phyloP scores from a whole-genome alignment of 2,113 vertebrate genomes.

The Ciconia boyciana region DNA sequence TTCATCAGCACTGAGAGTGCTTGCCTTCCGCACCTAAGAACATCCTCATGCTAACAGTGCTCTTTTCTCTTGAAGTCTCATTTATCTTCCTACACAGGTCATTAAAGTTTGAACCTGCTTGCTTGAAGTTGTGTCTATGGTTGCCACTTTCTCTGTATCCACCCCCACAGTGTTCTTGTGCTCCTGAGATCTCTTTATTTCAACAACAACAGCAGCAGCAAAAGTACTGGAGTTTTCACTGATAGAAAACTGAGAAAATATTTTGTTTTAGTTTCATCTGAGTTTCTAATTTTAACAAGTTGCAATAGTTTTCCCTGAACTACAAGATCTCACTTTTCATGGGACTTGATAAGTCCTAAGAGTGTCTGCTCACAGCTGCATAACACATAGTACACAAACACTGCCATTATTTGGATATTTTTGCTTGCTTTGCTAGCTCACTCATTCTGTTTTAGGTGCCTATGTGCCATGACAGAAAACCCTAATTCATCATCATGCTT shows the following conservation, averaged over 20 bases:
- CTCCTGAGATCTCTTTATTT: constrained; percentile 9
- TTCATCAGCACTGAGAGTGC: not conserved
- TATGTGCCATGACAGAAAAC: not conserved
- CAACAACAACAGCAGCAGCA: not conserved
- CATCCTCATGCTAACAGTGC: constrained; percentile 40
- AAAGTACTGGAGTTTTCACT: not conserved
- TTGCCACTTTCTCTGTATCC: constrained; percentile 31
- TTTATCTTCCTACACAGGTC: constrained; percentile 58
- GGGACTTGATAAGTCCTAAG: not conserved
- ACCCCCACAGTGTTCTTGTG: constrained; percentile 39
- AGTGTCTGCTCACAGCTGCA: not conserved
- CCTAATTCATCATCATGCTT: not conserved
- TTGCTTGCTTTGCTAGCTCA: not conserved
- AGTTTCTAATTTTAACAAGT: not conserved
- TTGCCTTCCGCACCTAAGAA: constrained; percentile 31
- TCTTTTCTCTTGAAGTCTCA: constrained; percentile 45
- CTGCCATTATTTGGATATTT: not conserved
- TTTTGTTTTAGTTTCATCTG: not conserved
- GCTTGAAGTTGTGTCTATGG: constrained; percentile 22
- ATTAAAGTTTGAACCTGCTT: constrained; percentile 29
- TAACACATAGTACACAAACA: not conserved
- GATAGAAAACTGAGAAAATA: not conserved
- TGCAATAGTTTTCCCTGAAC: not conserved
- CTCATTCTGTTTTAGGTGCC: not conserved
- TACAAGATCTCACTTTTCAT: not conserved